These are phyloP conservation scores for Thunnus thynnus DNA, from an alignment of 2,113 vertebrate species.

Conservation along the genomic window DNA sequence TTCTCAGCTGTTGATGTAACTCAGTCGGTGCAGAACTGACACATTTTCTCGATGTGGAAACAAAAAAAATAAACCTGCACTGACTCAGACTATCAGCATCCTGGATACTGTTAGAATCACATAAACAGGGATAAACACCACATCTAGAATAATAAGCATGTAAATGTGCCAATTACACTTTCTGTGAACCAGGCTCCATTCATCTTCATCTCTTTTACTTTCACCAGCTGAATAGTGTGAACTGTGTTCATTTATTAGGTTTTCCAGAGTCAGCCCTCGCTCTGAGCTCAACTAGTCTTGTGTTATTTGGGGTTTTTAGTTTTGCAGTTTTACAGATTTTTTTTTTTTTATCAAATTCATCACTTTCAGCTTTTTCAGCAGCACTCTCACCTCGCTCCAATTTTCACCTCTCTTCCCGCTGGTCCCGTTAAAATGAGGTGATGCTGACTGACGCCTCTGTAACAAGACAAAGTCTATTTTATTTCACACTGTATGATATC, in stretches of 20 bases:
- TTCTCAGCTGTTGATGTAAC: no score
- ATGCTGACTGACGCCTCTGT: conserved; percentile 24
- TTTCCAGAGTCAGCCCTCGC: background rate
- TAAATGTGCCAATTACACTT: no score
- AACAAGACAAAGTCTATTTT: background rate
- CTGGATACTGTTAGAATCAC: no score
- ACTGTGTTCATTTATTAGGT: background rate
- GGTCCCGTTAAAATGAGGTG: background rate
- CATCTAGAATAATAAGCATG: no score
- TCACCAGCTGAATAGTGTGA: background rate
- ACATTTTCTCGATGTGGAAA: no score
- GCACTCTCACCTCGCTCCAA: conserved; percentile 2
- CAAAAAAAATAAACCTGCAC: no score
- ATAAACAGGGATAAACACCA: no score
- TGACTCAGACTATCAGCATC: no score
- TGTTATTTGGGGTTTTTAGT: background rate
- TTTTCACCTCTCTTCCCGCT: conserved; percentile 23
- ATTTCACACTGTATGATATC: background rate
- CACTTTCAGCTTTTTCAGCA: background rate
- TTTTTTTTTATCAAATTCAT: background rate
- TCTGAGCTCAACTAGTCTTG: background rate
- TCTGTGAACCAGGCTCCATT: no score
- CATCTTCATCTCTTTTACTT: background rate
- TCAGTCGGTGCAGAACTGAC: no score
- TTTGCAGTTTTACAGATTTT: background rate